Evolutionary conservation across 2,797 vertebrate genomes (phyloP), one percentile per base, ranked within the genome.

Genomic region (Furcifer pardalis): DNA sequence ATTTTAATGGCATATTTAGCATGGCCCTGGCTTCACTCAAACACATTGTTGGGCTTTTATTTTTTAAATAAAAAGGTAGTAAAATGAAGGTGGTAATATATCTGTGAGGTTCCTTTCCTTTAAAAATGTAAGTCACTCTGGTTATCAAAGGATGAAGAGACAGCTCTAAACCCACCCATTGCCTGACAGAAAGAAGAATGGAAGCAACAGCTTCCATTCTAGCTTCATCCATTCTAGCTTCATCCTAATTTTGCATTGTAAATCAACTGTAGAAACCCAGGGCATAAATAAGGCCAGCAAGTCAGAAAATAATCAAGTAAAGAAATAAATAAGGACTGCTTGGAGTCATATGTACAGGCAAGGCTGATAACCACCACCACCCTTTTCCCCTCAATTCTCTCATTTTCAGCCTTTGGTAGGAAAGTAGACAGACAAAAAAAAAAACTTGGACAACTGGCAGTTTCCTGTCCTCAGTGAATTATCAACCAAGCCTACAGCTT

Each of bases 391-490:
- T 84, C 59, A 86, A 85, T 37, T 19, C 19, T 32, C 35, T 0
- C 21, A 30, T 77, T 13, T 72, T 56, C n/a, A 68, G 19, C 17
- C 74, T 62, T 82, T 82, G 15, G 21, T 62, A 62, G 62, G 46
- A 71, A 42, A 25, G 2, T 27, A 42, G n/a, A 35, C 30, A 30
- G 27, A 32, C 27, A 66, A 19, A 52, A 37, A 21, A 9, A 69
- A 66, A 42, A 60, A 49, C 79, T 1, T 75, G 77, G 87, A 46
- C 52, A n/a, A 44, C 30, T 84, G 75, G 37, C 69, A 86, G 81
- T 59, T 85, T 86, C 68, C 46, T 84, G 5, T 86, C 59, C 81
- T 30, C 30, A 21, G 12, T 46, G 52, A 87, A 83, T 89, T 89
- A 82, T 74, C 76, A 56, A 85, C 19, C 75, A 89, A 81, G 79